phyloP scores from a whole-genome alignment of 2,113 vertebrate genomes.

The Holacanthus passer region DNA sequence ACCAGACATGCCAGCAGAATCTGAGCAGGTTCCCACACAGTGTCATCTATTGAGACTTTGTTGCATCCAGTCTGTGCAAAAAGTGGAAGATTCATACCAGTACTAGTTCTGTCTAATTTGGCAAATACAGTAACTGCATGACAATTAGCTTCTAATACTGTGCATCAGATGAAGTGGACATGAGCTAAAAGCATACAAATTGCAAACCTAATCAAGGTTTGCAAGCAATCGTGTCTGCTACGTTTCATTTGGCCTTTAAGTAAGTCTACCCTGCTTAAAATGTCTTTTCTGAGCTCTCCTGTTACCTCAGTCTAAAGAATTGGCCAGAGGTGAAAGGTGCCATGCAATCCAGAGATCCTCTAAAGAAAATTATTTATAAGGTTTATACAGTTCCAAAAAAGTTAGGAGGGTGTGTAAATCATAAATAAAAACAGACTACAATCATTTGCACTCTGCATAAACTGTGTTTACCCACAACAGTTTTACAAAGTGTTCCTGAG shows the following conservation, averaged over 20 bases:
- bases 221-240: not conserved
- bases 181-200: not conserved
- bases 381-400: no score
- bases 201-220: not conserved
- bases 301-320: not conserved
- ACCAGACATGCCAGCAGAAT: conserved; percentile 41
- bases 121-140: conserved; percentile 1
- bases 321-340: not conserved
- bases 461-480: no score
- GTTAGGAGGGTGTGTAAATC: no score
- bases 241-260: not conserved
- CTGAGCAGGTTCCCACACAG: not conserved
- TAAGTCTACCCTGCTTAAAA: not conserved
- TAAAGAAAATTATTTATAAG: no score
- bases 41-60: conserved; percentile 10
- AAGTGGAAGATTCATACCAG: conserved; percentile 5
- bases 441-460: no score
- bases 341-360: not conserved
- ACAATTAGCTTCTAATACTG: not conserved
- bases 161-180: not conserved
- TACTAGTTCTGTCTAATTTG: not conserved
- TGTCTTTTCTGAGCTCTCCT: no score
- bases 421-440: no score
- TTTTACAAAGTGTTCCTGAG: no score
- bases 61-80: conserved; percentile 10